A percentile compares a stretch with the other conserved stretches of the same genome.
phyloP scores from a whole-genome alignment of 2,888 invertebrate species.

The Drosophila meridionalis region DNA sequence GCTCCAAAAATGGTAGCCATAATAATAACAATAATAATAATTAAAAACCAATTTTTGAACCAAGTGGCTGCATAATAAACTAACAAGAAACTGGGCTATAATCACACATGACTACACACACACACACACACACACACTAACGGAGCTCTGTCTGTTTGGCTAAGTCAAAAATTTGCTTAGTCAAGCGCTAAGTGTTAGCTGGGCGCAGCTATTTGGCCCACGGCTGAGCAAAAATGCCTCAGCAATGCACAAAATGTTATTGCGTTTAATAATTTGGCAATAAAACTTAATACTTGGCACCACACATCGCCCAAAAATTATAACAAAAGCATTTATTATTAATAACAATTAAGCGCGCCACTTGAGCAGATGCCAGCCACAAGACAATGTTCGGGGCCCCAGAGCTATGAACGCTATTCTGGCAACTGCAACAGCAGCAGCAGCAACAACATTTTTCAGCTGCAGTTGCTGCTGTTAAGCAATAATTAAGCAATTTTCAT shows the following conservation, averaged over 20 bases:
- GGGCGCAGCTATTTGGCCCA: conserved; percentile 73
- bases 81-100: conserved; percentile 71
- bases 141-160: neutral
- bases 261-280: conserved; percentile 75
- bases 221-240: conserved; percentile 46
- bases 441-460: conserved; percentile 17
- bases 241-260: conserved; percentile 57
- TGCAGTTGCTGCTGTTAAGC: conserved; percentile 61
- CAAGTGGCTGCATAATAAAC: conserved; percentile 51
- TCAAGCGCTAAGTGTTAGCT: conserved; percentile 63
- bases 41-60: conserved; percentile 74
- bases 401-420: conserved; percentile 43
- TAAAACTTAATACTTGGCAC: conserved; percentile 55
- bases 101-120: conserved; percentile 55
- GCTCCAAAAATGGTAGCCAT: conserved; percentile 47
- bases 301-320: conserved; percentile 39
- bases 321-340: conserved; percentile 57
- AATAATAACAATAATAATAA: conserved; percentile 72
- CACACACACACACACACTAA: conserved; percentile 9
- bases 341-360: conserved; percentile 71
- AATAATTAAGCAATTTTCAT: conserved; percentile 82
- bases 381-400: conserved; percentile 13
- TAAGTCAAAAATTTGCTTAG: conserved; percentile 66
- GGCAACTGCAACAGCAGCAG: conserved; percentile 25
- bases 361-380: conserved; percentile 75